Evolutionary conservation across 2,113 vertebrate genomes (phyloP).

Genomic region (Aspidoscelis tigris): DNA sequence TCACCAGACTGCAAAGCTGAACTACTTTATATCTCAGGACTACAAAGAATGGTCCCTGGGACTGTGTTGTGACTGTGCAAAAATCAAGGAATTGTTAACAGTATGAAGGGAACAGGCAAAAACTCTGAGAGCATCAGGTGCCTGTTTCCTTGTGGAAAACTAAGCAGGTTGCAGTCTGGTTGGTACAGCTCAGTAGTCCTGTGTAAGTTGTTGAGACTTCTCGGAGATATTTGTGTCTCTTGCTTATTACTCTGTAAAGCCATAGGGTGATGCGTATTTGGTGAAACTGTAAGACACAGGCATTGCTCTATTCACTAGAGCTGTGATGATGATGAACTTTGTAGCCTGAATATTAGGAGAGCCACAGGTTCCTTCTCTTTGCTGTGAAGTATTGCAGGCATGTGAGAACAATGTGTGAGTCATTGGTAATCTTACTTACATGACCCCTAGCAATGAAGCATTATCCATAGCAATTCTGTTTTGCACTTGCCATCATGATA

Average conservation of each 20-base stretch:
- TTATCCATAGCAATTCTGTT: neutral
- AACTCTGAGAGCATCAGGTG: neutral
- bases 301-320: too few relatives aligned
- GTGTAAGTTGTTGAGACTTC: neutral
- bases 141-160: neutral
- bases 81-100: neutral
- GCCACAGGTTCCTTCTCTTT: neutral
- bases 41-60: neutral
- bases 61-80: too few relatives aligned
- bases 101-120: neutral
- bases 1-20: neutral
- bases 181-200: neutral
- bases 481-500: neutral
- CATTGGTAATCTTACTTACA: neutral
- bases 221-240: neutral
- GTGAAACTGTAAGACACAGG: too few relatives aligned
- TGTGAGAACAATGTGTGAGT: neutral
- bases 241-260: neutral
- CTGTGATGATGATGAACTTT: too few relatives aligned
- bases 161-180: neutral
- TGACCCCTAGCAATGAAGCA: neutral
- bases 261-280: too few relatives aligned
- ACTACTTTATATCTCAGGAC: neutral
- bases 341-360: neutral
- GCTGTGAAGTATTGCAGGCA: neutral